Evolutionary conservation across 2,113 vertebrate species (phyloP), one percentile per base, ranked within the genome.

Genomic region (Corvus moneduloides): DNA sequence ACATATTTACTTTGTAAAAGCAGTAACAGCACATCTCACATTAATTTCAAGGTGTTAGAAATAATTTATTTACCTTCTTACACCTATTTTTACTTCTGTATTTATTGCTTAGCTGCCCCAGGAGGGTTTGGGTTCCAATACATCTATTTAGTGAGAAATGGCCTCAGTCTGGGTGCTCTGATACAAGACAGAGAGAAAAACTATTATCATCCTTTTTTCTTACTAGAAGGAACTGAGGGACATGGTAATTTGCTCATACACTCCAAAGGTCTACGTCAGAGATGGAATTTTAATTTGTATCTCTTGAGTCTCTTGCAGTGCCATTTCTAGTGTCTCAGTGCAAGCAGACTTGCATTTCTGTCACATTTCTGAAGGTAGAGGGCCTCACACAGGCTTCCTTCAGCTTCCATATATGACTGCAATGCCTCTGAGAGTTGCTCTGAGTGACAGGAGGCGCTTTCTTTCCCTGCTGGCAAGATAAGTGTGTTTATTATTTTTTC

Each of bases 401-500:
- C 84, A 80, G 63, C 89, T 87, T 59, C 69, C 51, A 48, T 17
- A 69, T 37, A 37, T 32, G 78, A 83, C 84, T 91, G 71, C 75
- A 84, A 26, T 67, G 75, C 81, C 78, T 84, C 84, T 5, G 89
- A 87, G 87, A 80, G 67, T 16, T 74, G 51, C 39, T 91, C 41
- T 74, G 78, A 89, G 49, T 90, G 85, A 95, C 75, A 84, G 55
- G 35, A 92, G 12, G 37, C 2, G 9, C 52, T 68, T 90, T 64
- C 58, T 79, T 41, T 58, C 52, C 78, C 76, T 84, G 68, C 88
- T 92, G 76, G 61, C 63, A 95, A 84, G 72, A 55, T 74, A 87
- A 89, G 44, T 35, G 28, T 85, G 72, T 94, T 94, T 96, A 77
- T 86, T 88, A 87, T 90, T 93, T 94, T 86, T 81, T 46, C 75